Percentiles rank a stretch among this genome's conserved stretches.
Evolutionary conservation across 2,113 vertebrate species (phyloP).

Genomic region (Syrrhaptes paradoxus): DNA sequence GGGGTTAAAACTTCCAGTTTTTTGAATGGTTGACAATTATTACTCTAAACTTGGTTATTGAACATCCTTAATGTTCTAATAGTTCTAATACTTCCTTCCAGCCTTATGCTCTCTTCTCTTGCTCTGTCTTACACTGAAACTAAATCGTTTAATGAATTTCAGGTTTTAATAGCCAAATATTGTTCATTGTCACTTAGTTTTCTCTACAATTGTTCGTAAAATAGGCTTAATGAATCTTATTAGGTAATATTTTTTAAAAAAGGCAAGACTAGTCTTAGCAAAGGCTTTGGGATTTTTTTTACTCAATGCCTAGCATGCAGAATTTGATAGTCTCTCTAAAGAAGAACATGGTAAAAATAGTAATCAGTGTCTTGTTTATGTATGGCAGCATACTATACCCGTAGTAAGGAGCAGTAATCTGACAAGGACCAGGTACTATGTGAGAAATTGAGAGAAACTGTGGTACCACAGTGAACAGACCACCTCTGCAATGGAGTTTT

Average conservation of each 20-base stretch:
- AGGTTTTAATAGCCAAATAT: not conserved
- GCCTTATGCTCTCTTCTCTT: not conserved
- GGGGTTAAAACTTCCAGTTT: not conserved
- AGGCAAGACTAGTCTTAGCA: not conserved
- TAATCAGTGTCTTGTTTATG: not conserved
- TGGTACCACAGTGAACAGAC: not conserved
- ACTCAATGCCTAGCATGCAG: not conserved
- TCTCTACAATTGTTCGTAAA: not conserved
- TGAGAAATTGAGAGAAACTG: not conserved
- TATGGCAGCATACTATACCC: not conserved
- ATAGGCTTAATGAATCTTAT: not conserved
- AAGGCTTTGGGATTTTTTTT: not conserved
- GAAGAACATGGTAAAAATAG: slow-evolving; percentile 36
- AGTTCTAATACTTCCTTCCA: not conserved
- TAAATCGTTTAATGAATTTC: not conserved
- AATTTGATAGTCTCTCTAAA: not conserved
- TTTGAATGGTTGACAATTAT: not conserved
- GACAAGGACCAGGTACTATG: not conserved
- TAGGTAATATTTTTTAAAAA: not conserved
- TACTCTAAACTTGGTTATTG: not conserved
- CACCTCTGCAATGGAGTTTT: not conserved
- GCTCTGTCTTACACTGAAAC: not conserved
- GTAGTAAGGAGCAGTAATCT: not conserved
- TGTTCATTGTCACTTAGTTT: not conserved
- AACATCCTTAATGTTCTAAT: not conserved